A percentile compares a stretch with the other conserved stretches of the same genome.
Evolutionary conservation across 2,113 vertebrate genomes (phyloP).

Genomic region (Oncorhynchus keta): DNA sequence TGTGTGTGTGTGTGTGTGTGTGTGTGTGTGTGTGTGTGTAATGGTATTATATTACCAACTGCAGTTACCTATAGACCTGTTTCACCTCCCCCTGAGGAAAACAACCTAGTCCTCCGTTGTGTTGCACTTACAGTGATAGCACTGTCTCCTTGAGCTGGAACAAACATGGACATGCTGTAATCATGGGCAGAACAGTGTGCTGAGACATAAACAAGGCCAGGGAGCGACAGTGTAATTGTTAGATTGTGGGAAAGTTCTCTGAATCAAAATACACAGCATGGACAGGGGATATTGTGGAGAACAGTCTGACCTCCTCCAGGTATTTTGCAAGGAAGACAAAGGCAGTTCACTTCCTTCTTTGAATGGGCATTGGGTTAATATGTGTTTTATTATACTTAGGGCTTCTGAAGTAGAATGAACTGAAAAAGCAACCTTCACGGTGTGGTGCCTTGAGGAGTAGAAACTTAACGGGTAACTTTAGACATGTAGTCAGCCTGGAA

Average conservation of each 20-base stretch:
- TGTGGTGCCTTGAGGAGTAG: background rate
- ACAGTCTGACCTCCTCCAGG: background rate
- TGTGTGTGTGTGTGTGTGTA: too few relatives aligned
- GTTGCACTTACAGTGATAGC: constrained; percentile 38
- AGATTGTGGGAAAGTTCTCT: constrained; percentile 56
- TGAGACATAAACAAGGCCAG: constrained; percentile 59
- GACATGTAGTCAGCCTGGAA: background rate
- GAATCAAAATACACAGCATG: constrained; percentile 31
- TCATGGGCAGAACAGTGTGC: constrained; percentile 54
- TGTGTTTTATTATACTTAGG: background rate
- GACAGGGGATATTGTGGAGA: constrained; percentile 11
- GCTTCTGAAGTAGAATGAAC: background rate
- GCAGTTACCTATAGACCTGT: background rate
- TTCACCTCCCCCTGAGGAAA: constrained; percentile 14
- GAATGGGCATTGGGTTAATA: background rate
- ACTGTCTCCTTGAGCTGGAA: constrained; percentile 49
- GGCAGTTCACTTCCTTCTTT: background rate
- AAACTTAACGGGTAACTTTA: too few relatives aligned
- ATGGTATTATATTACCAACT: background rate
- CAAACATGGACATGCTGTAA: constrained; percentile 65
- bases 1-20: too few relatives aligned
- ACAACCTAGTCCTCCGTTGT: constrained; percentile 6
- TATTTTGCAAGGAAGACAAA: too few relatives aligned
- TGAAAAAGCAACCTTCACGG: background rate
- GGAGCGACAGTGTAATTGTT: constrained; percentile 40